These are phyloP conservation scores for Limenitis camilla DNA, from an alignment of 2,888 invertebrate species.

Conservation along the genomic window DNA sequence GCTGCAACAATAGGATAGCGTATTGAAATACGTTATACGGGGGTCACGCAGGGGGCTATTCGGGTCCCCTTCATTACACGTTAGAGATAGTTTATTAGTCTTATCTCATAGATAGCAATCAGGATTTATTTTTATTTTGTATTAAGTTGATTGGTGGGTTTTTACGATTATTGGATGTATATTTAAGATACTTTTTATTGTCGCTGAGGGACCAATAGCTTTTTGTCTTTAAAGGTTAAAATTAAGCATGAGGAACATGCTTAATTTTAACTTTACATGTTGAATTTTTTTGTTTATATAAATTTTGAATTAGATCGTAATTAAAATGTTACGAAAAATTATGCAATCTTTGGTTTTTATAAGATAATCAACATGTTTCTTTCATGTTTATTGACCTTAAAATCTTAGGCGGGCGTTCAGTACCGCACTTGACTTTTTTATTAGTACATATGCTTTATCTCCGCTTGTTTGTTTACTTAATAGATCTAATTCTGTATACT, in stretches of 20 bases:
- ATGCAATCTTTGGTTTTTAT: not conserved
- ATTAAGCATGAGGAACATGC: no score
- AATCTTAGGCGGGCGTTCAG: not conserved
- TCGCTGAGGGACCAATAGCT: not conserved
- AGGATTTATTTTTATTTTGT: slow-evolving; percentile 21
- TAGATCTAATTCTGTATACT: slow-evolving; percentile 18
- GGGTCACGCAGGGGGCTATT: slow-evolving; percentile 35
- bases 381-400: not conserved
- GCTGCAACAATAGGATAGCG: slow-evolving; percentile 37
- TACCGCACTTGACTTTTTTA: slow-evolving; percentile 10
- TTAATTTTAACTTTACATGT: no score
- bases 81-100: slow-evolving; percentile 37
- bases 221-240: not conserved
- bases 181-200: not conserved
- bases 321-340: not conserved
- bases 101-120: slow-evolving; percentile 26
- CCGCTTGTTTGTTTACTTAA: slow-evolving; percentile 18
- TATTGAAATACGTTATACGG: slow-evolving; percentile 31
- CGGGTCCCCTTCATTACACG: slow-evolving; percentile 37
- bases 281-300: no score
- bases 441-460: slow-evolving; percentile 20
- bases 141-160: slow-evolving; percentile 11
- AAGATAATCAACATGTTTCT: not conserved
- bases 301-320: no score
- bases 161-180: slow-evolving; percentile 9